Base-by-base conservation (phyloP, 2,797 vertebrate genomes). In the Mallotus villosus region DNA sequence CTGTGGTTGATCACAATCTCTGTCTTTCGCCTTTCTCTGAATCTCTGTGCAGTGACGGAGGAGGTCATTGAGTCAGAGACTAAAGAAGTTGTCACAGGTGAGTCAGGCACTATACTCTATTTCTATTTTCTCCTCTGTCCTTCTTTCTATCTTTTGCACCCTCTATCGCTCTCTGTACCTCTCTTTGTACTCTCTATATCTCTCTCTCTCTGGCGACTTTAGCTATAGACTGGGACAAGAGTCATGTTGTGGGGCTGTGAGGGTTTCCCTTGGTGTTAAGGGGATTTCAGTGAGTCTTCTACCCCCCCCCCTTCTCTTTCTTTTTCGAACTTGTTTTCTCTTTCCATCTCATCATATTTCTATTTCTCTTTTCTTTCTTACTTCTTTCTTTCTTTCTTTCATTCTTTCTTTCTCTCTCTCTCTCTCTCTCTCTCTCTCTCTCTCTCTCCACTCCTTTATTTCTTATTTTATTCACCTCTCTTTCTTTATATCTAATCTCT, bases 11-110 rank as follows among this genome's bases (percentile, higher is more conserved):
- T 21, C 22, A 27, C 19, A 19, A 21, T 25, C 3, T 46, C 32
- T 59, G 1, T 59, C 22, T 46, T 22, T 46, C 9, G 0, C 25
- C 1, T 68, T 68, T 68, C 17, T 68, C 16, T 57, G n/a, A 63
- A 29, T 65, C 55, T 46, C 17, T 62, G 4, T 65, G 2, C 41
- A 70, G 57, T 63, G 29, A 63, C 41, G 32, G 58, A 77, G 19
- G 49, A 22, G 6, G 53, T 27, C 17, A 51, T 49, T 27, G 68
- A 71, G 34, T 22, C 9, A 61, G 29, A 67, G 37, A 49, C 61
- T 11, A 12, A 65, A 49, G 67, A 65, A 16, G 55, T 41, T 1
- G 49, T 63, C 57, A 63, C 32, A 32, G 65, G 53, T 75, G 68
- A 78, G 71, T 37, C n/a, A 12, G 22, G 63, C 19, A 32, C 63